phyloP scores from a whole-genome alignment of 2,113 vertebrate genomes.

The Rhinolophus ferrumequinum region DNA sequence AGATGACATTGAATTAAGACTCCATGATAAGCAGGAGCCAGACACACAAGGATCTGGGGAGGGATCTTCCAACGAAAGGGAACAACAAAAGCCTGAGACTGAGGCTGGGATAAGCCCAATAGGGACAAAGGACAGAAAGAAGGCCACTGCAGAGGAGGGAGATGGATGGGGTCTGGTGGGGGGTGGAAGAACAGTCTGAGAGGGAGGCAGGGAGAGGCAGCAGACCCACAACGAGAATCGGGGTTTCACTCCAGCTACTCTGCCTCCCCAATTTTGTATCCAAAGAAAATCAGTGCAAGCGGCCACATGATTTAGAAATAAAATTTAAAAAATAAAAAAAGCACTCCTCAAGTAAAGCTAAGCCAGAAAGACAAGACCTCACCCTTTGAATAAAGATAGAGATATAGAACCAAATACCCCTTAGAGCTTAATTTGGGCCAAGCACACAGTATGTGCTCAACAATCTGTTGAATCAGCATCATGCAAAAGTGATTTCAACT shows the following conservation, averaged over 20 bases:
- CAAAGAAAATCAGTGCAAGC: conserved; percentile 47
- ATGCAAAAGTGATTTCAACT: neutral
- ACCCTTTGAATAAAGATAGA: conserved; percentile 31
- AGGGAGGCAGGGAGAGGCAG: neutral
- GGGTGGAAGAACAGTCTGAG: neutral
- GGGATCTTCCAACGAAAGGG: neutral
- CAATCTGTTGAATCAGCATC: neutral
- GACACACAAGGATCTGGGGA: neutral
- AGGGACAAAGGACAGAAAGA: neutral
- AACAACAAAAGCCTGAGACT: neutral
- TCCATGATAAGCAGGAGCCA: neutral
- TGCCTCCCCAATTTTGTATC: neutral
- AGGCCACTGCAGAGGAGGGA: neutral
- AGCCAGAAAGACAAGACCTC: neutral
- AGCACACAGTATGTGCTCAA: neutral
- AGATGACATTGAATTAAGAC: neutral
- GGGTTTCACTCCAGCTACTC: neutral
- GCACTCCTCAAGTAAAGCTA: neutral
- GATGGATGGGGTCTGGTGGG: too few species aligned
- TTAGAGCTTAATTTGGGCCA: neutral
- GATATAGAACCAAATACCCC: neutral
- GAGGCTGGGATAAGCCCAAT: neutral
- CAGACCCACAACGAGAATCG: neutral
- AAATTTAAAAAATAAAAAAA: neutral
- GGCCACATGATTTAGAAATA: neutral